These are phyloP conservation scores for Ochropleura leucogaster DNA, from an alignment of 2,888 invertebrate genomes.

Conservation along the genomic window DNA sequence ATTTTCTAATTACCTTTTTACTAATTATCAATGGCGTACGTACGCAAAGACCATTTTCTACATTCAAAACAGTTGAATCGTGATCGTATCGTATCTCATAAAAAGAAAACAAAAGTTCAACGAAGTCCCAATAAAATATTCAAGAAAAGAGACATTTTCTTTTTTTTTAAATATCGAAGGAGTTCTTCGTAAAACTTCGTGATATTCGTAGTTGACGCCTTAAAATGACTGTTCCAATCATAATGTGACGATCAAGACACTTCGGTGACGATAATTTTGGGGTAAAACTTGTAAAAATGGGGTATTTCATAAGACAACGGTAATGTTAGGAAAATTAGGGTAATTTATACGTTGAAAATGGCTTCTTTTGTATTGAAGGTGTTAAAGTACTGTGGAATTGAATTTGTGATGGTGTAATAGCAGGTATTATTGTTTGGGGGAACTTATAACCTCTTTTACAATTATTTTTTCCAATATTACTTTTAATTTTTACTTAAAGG, in stretches of 20 bases:
- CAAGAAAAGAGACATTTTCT: conserved; percentile 57
- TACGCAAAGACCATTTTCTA: background rate
- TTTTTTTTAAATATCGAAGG: conserved; percentile 31
- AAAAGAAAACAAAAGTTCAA: conserved; percentile 37
- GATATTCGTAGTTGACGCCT: conserved; percentile 61
- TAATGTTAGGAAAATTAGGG: conserved; percentile 58
- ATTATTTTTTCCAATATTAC: background rate
- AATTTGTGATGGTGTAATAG: conserved; percentile 48
- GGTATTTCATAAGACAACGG: conserved; percentile 69
- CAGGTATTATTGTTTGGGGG: conserved; percentile 23
- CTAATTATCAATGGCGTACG: background rate
- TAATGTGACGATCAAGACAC: conserved; percentile 67
- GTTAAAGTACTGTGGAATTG: conserved; percentile 46
- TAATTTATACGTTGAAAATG: conserved; percentile 57
- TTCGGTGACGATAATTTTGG: conserved; percentile 63
- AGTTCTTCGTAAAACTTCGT: conserved; percentile 50
- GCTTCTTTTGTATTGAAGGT: conserved; percentile 55
- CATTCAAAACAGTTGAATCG: conserved; percentile 25
- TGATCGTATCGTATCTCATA: conserved; percentile 49
- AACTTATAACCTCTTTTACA: background rate
- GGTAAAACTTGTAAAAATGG: conserved; percentile 61
- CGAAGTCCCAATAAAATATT: conserved; percentile 61
- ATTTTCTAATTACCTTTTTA: too few species aligned
- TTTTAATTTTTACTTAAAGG: background rate
- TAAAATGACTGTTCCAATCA: conserved; percentile 39